Evolutionary conservation across 2,888 invertebrate genomes (phyloP), one percentile per base, ranked within the genome.

Genomic region (Perdita meconis): DNA sequence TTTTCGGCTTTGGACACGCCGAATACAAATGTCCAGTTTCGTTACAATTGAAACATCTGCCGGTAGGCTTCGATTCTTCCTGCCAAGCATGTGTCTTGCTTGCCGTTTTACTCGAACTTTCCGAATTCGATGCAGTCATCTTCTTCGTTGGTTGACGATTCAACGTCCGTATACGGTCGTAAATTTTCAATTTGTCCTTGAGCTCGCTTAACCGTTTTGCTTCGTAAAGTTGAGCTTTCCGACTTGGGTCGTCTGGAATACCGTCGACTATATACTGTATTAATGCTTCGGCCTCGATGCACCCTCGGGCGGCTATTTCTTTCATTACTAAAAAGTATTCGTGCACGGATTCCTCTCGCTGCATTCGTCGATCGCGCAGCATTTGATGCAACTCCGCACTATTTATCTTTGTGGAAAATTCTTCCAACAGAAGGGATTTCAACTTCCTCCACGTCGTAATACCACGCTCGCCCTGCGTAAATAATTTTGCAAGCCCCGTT

Each of bases 201-300:
- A 67, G 36, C 12, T 67, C 57, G 4, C 13, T 47, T n/a, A 65
- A 44, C 0, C 16, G 12, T 1, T 16, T 30, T 0, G 56, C 22
- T 10, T 30, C 56, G 5, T 55, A 66, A 2, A 47, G 22, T 1
- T n/a, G 10, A n/a, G 24, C 13, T 34, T 69, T 69, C 0, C 53
- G 19, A n/a, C 13, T 53, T 19, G 47, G 12, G 1, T 61, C 68
- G 8, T 61, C 61, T 3, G 44, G 22, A 16, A 68, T 60, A 0
- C 60, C 68, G 16, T 60, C 60, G n/a, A 44, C 60, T 10, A 68
- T 61, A 24, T 68, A 68, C 3, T 61, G 60, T 12, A 63, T 64
- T 5, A 64, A 13, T 0, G 63, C 44, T 2, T 56, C 63, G 1
- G 24, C 13, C 22, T 63, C 56, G 10, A 69, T 61, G 1, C 19